Evolutionary conservation across 2,888 invertebrate genomes (phyloP).

Genomic region (Chloroclysta siterata): DNA sequence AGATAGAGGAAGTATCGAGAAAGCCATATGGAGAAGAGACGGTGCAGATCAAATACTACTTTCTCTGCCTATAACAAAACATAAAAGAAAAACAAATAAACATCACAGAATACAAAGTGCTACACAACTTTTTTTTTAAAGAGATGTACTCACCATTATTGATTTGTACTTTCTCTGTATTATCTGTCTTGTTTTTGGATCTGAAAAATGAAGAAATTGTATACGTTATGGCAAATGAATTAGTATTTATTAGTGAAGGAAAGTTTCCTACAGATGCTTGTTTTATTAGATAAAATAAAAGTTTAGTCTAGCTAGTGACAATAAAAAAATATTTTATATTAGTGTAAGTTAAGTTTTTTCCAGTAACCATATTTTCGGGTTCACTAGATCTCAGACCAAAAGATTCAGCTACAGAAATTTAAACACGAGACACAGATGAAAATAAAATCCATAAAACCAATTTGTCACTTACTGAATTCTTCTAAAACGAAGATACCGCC

Average conservation of each 20-base stretch:
- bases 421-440: neutral
- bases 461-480: constrained; percentile 97
- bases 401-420: neutral
- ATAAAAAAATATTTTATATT: too few species aligned
- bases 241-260: too few species aligned
- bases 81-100: constrained; percentile 55
- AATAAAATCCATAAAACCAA: neutral
- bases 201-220: constrained; percentile 84
- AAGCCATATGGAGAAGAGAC: constrained; percentile 91
- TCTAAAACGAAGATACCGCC: constrained; percentile 99
- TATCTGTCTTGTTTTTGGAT: constrained; percentile 98
- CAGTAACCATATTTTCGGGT: neutral
- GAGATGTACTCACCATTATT: constrained; percentile 93
- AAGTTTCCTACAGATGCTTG: too few species aligned
- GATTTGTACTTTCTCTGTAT: constrained; percentile 99
- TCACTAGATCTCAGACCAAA: neutral
- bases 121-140: constrained; percentile 10
- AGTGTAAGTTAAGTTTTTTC: neutral
- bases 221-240: too few species aligned
- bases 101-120: constrained; percentile 42
- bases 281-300: too few species aligned
- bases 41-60: constrained; percentile 90
- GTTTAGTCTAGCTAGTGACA: too few species aligned
- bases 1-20: constrained; percentile 71
- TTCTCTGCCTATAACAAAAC: constrained; percentile 89